phyloP scores from a whole-genome alignment of 1,140 invertebrate genomes.

The Euwallacea fornicatus region DNA sequence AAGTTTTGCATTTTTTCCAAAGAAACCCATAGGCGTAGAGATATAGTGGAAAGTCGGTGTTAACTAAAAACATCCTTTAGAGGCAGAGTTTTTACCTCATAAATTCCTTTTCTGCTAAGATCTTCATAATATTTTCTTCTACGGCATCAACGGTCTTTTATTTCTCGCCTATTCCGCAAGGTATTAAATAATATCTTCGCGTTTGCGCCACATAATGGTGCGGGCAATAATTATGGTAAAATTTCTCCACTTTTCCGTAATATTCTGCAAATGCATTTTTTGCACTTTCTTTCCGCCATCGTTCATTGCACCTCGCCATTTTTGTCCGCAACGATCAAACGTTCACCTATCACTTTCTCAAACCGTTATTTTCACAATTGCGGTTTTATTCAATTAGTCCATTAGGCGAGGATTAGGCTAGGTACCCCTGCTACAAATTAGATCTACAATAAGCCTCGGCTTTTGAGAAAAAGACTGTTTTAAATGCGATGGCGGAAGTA shows the following conservation, averaged over 20 bases:
- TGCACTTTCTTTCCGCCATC: constrained; percentile 21
- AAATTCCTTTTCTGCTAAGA: no score
- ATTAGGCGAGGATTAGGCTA: not conserved
- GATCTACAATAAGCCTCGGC: no score
- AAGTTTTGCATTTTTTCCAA: not conserved
- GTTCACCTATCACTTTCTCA: constrained; percentile 17
- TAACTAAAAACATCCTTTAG: no score
- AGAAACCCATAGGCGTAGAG: no score
- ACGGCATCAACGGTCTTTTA: not conserved
- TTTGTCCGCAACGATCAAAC: constrained; percentile 10
- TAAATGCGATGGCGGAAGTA: no score
- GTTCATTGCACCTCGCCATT: constrained; percentile 14
- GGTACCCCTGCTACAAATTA: no score
- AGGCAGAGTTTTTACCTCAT: no score
- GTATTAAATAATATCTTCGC: constrained; percentile 10
- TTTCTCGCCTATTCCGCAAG: not conserved
- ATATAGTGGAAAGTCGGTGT: no score
- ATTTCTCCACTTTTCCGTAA: constrained; percentile 19
- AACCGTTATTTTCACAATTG: constrained; percentile 1
- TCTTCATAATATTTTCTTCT: no score
- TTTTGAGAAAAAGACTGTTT: no score
- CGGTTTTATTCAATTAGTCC: constrained; percentile 4
- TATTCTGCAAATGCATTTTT: constrained; percentile 20
- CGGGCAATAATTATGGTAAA: constrained; percentile 10
- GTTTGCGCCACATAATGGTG: not conserved